These are phyloP conservation scores for Spea multiplicata DNA, from an alignment of 2,113 vertebrate species.

Conservation along the genomic window DNA sequence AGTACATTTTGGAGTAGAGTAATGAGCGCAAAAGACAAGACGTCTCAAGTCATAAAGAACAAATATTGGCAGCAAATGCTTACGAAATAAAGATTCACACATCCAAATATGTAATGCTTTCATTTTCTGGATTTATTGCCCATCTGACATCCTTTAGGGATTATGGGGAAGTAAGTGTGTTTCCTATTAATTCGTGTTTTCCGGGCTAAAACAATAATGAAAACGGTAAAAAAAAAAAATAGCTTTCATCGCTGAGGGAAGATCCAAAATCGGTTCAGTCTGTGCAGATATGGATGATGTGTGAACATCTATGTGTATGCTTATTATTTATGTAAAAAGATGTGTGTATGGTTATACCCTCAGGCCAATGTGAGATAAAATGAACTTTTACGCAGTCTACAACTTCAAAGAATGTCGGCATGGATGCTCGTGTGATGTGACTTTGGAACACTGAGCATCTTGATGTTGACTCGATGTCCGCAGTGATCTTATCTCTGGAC, in stretches of 20 bases:
- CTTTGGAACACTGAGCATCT: background rate
- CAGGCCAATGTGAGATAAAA: no score
- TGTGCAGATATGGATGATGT: no score
- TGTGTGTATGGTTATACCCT: no score
- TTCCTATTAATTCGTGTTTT: constrained; percentile 35
- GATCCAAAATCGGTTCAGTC: no score
- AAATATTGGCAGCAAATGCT: constrained; percentile 1
- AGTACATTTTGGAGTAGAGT: background rate
- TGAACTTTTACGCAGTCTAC: no score
- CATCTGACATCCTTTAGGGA: constrained; percentile 3
- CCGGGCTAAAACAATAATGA: constrained; percentile 23
- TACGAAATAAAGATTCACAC: background rate
- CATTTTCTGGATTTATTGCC: background rate
- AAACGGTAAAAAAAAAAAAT: background rate
- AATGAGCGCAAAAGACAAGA: no score
- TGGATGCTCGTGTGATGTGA: background rate
- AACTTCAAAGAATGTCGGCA: no score
- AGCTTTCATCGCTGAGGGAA: no score
- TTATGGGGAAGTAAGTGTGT: constrained; percentile 14
- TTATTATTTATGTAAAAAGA: no score
- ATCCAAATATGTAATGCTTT: background rate
- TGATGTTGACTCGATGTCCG: constrained; percentile 1
- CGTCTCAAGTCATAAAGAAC: background rate
- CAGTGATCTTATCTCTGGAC: constrained; percentile 27
- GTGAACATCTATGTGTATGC: no score